These are phyloP conservation scores for Trichomalopsis sarcophagae DNA, from an alignment of 1,140 invertebrate species.

Conservation along the genomic window DNA sequence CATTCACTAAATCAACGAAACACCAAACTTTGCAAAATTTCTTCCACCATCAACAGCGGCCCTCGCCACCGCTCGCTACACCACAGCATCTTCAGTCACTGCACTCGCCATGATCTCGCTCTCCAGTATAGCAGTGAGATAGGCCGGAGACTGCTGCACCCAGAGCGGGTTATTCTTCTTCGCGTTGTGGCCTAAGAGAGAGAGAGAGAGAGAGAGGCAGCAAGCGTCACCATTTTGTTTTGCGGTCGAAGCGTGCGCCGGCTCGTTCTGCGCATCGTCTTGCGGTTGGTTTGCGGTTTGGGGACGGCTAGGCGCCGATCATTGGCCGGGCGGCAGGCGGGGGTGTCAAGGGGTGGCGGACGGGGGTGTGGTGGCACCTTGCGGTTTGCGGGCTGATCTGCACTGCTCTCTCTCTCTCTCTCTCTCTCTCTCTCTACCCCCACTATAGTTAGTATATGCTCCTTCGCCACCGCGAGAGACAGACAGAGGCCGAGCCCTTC, in stretches of 20 bases:
- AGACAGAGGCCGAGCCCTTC: conserved; percentile 12
- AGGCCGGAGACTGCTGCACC: background rate
- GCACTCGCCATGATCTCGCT: background rate
- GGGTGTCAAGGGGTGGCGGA: conserved; percentile 72
- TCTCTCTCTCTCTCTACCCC: background rate
- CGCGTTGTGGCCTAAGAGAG: background rate
- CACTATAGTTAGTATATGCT: background rate
- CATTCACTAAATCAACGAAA: no score
- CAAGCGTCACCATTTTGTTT: conserved; percentile 73
- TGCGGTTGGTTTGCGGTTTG: conserved; percentile 76
- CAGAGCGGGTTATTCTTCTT: background rate
- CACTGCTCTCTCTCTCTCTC: conserved; percentile 51
- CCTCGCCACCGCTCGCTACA: background rate
- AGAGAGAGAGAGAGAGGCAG: background rate
- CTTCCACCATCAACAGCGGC: no score
- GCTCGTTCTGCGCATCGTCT: conserved; percentile 74
- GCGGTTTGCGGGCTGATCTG: conserved; percentile 74
- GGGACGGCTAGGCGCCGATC: conserved; percentile 73
- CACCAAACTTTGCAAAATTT: no score
- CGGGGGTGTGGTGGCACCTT: conserved; percentile 75
- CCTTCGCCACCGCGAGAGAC: background rate
- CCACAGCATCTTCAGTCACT: background rate
- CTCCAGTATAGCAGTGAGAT: background rate
- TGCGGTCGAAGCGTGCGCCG: conserved; percentile 70
- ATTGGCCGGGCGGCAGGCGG: conserved; percentile 72